Conservation (phyloP, 2,797 vertebrate species). For the Callimico goeldii region DNA sequence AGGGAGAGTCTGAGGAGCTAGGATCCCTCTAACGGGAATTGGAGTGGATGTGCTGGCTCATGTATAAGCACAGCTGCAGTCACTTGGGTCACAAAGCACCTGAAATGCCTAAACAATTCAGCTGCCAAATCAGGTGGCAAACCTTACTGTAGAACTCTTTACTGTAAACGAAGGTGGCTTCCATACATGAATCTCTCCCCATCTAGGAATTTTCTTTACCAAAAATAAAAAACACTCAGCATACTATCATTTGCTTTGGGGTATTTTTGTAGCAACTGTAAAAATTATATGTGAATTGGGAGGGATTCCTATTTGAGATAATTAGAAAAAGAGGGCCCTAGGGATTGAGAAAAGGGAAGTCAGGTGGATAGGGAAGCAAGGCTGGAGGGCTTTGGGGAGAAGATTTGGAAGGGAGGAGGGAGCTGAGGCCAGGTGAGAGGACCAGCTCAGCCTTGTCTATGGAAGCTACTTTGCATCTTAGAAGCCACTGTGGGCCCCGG, state of each 20-base stretch:
- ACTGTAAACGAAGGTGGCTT: background rate
- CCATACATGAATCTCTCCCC: background rate
- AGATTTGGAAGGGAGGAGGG: background rate
- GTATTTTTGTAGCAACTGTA: background rate
- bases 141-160: background rate
- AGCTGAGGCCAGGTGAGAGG: background rate
- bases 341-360: background rate
- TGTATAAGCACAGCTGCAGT: background rate
- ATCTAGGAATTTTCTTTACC: background rate
- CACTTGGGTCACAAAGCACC: background rate
- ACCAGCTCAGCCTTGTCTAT: background rate
- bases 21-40: background rate
- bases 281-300: background rate
- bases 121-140: background rate
- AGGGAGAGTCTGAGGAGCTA: background rate
- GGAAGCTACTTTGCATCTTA: accelerated
- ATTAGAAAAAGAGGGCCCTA: background rate
- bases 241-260: background rate
- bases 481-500: background rate
- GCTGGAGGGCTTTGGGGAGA: background rate
- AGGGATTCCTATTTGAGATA: background rate
- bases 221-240: background rate
- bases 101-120: background rate
- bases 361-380: background rate
- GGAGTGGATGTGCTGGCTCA: background rate